A percentile compares a stretch with the other conserved stretches of the same genome.
phyloP scores from a whole-genome alignment of 2,113 vertebrate species.

The Ptychochromis oligacanthus region DNA sequence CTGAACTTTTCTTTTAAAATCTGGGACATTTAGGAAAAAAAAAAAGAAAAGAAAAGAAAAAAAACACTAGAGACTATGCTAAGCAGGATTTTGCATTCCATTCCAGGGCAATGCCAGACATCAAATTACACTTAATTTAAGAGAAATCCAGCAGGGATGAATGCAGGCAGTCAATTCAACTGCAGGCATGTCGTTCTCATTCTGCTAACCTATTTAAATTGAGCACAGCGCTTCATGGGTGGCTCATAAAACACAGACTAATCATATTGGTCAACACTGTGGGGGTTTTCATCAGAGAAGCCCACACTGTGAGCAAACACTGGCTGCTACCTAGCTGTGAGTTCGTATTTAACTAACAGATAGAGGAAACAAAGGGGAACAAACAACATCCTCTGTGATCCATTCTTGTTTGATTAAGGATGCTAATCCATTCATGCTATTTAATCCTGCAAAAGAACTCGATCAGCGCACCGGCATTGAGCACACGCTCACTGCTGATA shows the following conservation, averaged over 20 bases:
- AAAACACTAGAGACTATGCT: neutral
- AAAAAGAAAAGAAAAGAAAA: neutral
- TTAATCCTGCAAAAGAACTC: slow-evolving; percentile 60
- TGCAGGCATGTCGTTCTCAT: slow-evolving; percentile 56
- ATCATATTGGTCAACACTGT: slow-evolving; percentile 70
- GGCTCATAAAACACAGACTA: slow-evolving; percentile 67
- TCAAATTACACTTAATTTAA: slow-evolving; percentile 43
- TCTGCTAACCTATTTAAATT: slow-evolving; percentile 66
- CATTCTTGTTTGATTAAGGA: slow-evolving; percentile 61
- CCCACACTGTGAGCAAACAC: slow-evolving; percentile 65
- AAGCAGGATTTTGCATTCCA: slow-evolving; percentile 18
- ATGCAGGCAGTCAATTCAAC: slow-evolving; percentile 32
- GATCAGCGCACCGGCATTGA: slow-evolving; percentile 15
- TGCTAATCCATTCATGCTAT: slow-evolving; percentile 62
- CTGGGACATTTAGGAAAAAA: neutral
- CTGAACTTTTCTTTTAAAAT: slow-evolving; percentile 11
- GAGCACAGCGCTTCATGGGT: slow-evolving; percentile 61
- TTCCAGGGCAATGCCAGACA: slow-evolving; percentile 17
- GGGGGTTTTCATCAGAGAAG: slow-evolving; percentile 63
- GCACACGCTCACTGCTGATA: slow-evolving; percentile 17
- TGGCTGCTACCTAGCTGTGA: slow-evolving; percentile 46
- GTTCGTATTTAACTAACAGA: slow-evolving; percentile 59
- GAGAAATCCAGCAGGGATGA: slow-evolving; percentile 51
- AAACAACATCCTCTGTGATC: slow-evolving; percentile 67
- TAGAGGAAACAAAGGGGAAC: slow-evolving; percentile 57